Conservation (phyloP, 2,888 invertebrate species). For the Phalangium opilio region DNA sequence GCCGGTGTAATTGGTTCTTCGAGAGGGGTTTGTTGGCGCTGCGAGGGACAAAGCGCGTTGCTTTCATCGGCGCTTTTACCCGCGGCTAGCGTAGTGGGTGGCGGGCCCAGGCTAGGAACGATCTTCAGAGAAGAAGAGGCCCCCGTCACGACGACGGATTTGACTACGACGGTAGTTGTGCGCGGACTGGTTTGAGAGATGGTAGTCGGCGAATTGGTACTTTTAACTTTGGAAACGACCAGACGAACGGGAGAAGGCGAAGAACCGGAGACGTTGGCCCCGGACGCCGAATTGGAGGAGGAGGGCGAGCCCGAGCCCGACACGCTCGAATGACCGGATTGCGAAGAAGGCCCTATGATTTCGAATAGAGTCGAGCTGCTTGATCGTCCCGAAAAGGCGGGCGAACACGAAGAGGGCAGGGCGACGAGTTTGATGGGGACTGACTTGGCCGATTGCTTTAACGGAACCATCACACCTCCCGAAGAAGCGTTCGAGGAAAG, state of each 20-base stretch:
- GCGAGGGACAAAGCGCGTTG: constrained; percentile 2
- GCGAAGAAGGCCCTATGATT: constrained; percentile 11
- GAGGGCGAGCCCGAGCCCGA: constrained; percentile 9
- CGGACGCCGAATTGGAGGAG: constrained; percentile 9
- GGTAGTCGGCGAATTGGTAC: constrained; percentile 16
- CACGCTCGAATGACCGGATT: neutral
- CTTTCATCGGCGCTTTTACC: constrained; percentile 6
- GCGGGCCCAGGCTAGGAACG: constrained; percentile 6
- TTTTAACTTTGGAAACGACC: constrained; percentile 23
- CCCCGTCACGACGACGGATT: constrained; percentile 23
- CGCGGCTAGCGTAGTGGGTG: no score
- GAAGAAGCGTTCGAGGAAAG: constrained; percentile 10
- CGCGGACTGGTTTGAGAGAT: constrained; percentile 7
- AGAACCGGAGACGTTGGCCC: constrained; percentile 5
- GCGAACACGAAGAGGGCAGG: constrained; percentile 23
- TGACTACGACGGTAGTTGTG: constrained; percentile 22
- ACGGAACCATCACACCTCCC: constrained; percentile 13
- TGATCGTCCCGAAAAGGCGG: constrained; percentile 15
- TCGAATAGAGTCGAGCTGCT: constrained; percentile 16
- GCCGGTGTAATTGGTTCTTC: constrained; percentile 1
- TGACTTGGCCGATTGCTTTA: constrained; percentile 23
- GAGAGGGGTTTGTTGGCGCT: neutral
- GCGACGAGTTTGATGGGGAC: constrained; percentile 29
- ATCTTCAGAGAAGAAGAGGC: constrained; percentile 17
- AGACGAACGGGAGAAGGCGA: constrained; percentile 25